phyloP scores from a whole-genome alignment of 2,888 invertebrate genomes.

The Drosophila cognata region DNA sequence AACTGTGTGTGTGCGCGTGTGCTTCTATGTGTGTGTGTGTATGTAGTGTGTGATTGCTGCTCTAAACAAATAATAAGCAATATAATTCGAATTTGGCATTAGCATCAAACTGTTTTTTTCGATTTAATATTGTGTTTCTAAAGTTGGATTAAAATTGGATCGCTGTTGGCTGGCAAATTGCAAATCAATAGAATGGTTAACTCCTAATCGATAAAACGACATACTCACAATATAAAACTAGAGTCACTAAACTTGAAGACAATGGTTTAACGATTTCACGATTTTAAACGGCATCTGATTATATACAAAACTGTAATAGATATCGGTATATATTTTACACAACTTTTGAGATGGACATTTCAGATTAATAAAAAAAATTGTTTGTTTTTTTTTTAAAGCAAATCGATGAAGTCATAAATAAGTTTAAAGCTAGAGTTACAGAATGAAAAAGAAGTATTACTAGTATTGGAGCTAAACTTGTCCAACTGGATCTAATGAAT shows the following conservation, averaged over 20 bases:
- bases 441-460: not conserved
- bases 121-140: not conserved
- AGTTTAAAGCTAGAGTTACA: not conserved
- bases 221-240: not conserved
- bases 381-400: not conserved
- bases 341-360: not conserved
- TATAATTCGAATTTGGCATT: constrained; percentile 46
- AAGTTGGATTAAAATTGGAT: not conserved
- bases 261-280: not conserved
- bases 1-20: constrained; percentile 1
- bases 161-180: not conserved
- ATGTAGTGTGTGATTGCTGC: constrained; percentile 8
- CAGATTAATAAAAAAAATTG: too few relatives aligned
- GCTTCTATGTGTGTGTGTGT: not conserved
- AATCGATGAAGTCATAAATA: not conserved
- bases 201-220: not conserved
- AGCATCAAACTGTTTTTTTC: constrained; percentile 16
- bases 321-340: not conserved
- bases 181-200: not conserved
- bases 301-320: not conserved
- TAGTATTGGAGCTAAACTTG: not conserved
- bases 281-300: not conserved
- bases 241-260: not conserved
- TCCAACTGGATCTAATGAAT: not conserved
- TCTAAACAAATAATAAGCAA: constrained; percentile 57